Evolutionary conservation across 2,888 invertebrate species (phyloP).

Genomic region (Drosophila percnosoma): DNA sequence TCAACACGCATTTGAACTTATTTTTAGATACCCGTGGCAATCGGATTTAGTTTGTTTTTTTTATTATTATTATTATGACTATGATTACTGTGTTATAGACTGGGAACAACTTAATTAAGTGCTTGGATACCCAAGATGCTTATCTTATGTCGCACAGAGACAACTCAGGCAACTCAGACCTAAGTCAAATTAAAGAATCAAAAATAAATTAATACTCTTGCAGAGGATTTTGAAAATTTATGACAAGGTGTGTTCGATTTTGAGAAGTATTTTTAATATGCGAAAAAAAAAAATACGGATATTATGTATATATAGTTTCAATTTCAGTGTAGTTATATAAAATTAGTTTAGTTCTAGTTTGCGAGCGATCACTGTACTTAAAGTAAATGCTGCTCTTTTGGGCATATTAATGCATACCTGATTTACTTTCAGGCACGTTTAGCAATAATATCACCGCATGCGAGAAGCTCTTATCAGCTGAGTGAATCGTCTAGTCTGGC

Average conservation of each 20-base stretch:
- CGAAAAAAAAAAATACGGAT: neutral
- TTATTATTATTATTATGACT: constrained; percentile 42
- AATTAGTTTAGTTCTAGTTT: neutral
- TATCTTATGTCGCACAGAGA: constrained; percentile 31
- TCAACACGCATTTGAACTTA: constrained; percentile 78
- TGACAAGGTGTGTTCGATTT: neutral
- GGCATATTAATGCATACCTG: neutral
- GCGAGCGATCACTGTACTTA: constrained; percentile 3
- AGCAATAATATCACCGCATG: constrained; percentile 23
- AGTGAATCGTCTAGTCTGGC: constrained; percentile 37
- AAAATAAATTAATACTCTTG: constrained; percentile 1
- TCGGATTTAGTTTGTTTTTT: constrained; percentile 53
- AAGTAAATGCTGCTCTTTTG: neutral
- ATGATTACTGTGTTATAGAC: constrained; percentile 46
- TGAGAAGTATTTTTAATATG: neutral
- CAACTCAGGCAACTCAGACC: constrained; percentile 16
- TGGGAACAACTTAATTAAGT: constrained; percentile 70
- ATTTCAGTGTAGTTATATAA: neutral
- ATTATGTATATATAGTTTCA: neutral
- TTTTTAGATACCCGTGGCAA: constrained; percentile 72
- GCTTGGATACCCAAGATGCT: constrained; percentile 38
- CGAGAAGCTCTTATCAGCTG: constrained; percentile 37
- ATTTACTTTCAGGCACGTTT: constrained; percentile 14
- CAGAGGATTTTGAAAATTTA: neutral
- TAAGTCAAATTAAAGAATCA: neutral